phyloP scores from a whole-genome alignment of 2,113 vertebrate genomes.

The Cyprinodon tularosa region DNA sequence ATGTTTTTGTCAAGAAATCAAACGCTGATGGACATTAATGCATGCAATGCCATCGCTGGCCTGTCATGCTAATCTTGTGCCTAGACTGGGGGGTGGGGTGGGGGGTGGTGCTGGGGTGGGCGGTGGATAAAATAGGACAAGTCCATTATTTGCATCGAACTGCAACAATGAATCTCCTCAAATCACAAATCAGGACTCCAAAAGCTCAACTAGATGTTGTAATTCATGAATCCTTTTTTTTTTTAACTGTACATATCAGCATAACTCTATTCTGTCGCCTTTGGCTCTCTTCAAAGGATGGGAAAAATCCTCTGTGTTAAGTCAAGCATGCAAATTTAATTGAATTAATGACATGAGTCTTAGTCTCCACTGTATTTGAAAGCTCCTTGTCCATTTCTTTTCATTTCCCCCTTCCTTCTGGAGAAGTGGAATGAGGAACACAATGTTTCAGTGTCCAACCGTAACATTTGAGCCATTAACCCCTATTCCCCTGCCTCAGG shows the following conservation, averaged over 20 bases:
- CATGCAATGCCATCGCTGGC: conserved; percentile 82
- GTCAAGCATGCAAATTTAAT: conserved; percentile 89
- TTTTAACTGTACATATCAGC: conserved; percentile 66
- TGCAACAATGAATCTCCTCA: conserved; percentile 86
- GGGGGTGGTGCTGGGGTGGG: conserved; percentile 67
- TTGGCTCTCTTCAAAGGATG: conserved; percentile 77
- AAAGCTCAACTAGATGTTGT: conserved; percentile 84
- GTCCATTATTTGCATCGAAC: conserved; percentile 87
- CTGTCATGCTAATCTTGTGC: conserved; percentile 84
- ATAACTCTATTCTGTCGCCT: conserved; percentile 64
- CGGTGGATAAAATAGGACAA: conserved; percentile 57
- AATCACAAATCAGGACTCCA: conserved; percentile 80
- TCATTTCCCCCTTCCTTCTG: conserved; percentile 37
- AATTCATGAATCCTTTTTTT: conserved; percentile 52
- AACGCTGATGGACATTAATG: conserved; percentile 85
- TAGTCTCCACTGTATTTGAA: conserved; percentile 83
- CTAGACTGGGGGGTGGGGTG: conserved; percentile 83
- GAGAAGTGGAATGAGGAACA: conserved; percentile 74
- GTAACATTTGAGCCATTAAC: conserved; percentile 72
- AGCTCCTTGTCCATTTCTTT: conserved; percentile 75
- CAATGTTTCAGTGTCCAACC: conserved; percentile 72
- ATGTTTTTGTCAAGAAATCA: conserved; percentile 78
- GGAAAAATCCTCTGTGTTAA: conserved; percentile 77
- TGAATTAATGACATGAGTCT: conserved; percentile 87
- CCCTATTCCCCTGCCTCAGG: conserved; percentile 61